Evolutionary conservation across 2,888 invertebrate genomes (phyloP).

Genomic region (Thera britannica): DNA sequence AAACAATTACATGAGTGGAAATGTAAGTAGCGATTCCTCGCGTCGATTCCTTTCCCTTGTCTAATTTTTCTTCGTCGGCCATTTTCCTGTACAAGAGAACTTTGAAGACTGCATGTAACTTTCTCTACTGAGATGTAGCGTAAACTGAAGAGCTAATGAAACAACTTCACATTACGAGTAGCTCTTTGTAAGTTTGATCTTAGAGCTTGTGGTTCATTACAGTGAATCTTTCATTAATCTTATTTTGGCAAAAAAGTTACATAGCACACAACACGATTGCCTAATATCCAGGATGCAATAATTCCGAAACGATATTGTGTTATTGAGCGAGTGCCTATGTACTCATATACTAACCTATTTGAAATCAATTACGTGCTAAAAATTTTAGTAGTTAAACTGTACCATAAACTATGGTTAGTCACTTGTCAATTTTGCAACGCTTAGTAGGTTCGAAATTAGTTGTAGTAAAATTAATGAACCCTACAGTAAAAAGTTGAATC

Average conservation of each 20-base stretch:
- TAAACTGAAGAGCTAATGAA: constrained; percentile 23
- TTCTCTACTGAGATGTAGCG: constrained; percentile 17
- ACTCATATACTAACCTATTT: too few species aligned
- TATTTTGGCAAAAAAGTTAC: too few species aligned
- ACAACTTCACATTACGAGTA: constrained; percentile 19
- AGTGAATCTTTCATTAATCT: neutral
- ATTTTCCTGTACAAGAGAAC: constrained; percentile 25
- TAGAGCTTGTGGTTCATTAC: neutral
- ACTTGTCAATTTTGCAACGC: neutral
- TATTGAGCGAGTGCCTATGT: too few species aligned
- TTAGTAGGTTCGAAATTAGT: neutral
- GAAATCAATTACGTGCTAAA: too few species aligned
- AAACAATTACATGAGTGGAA: constrained; percentile 30
- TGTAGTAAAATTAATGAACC: neutral
- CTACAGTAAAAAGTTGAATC: constrained; percentile 23
- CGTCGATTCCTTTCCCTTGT: constrained; percentile 20
- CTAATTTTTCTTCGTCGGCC: constrained; percentile 22
- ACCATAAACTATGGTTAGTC: too few species aligned
- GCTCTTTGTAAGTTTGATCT: constrained; percentile 13
- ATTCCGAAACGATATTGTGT: too few species aligned
- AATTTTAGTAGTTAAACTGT: too few species aligned
- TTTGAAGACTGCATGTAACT: constrained; percentile 25
- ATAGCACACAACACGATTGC: too few species aligned
- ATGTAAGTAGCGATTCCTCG: constrained; percentile 23
- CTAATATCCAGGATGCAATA: too few species aligned